Evolutionary conservation across 2,797 vertebrate species (phyloP).

Genomic region (Pitangus sulphuratus): DNA sequence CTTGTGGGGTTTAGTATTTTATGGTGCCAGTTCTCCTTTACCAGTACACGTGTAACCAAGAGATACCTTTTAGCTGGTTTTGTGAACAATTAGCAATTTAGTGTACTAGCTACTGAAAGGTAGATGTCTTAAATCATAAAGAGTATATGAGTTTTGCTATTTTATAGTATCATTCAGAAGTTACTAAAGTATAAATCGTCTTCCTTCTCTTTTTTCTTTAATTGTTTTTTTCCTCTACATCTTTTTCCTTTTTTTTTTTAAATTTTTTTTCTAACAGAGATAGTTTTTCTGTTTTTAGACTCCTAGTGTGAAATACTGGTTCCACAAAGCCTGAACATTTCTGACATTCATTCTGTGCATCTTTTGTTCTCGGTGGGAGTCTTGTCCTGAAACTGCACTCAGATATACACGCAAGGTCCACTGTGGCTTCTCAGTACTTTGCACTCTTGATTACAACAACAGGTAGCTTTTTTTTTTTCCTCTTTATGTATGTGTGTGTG

Average conservation of each 20-base stretch:
- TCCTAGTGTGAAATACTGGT: not conserved
- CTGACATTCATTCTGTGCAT: not conserved
- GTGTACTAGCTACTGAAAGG: constrained; percentile 38
- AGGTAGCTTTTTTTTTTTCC: not conserved
- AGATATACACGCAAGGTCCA: not conserved
- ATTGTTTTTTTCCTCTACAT: not conserved
- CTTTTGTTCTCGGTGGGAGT: not conserved
- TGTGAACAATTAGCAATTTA: constrained; percentile 60
- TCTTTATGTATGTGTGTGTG: not conserved
- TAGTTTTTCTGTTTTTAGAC: not conserved
- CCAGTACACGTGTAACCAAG: constrained; percentile 67
- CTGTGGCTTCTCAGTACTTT: not conserved
- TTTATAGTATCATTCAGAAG: not conserved
- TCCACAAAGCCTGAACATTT: not conserved
- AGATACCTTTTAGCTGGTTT: constrained; percentile 68
- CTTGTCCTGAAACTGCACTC: not conserved
- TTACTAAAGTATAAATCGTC: not conserved
- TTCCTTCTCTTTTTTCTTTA: not conserved
- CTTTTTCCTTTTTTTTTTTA: not conserved
- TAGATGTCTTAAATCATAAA: constrained; percentile 23
- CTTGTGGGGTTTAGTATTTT: constrained; percentile 74
- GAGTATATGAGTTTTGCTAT: not conserved
- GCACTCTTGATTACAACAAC: not conserved
- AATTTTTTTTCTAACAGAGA: not conserved
- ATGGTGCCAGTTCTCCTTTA: constrained; percentile 59